Evolutionary conservation across 2,797 vertebrate genomes (phyloP).

Genomic region (Lates japonicus): DNA sequence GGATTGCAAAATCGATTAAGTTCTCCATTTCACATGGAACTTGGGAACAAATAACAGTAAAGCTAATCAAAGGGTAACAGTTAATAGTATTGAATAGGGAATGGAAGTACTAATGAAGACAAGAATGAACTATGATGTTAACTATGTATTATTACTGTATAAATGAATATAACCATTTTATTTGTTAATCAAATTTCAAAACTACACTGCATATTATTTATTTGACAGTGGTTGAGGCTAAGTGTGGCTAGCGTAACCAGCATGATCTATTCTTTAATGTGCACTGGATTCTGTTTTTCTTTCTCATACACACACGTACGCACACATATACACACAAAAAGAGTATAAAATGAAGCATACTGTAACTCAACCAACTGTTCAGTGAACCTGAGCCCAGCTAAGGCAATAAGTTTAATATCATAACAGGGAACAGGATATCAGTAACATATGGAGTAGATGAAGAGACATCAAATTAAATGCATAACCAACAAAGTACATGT

Average conservation of each 20-base stretch:
- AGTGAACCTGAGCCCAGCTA: conserved; percentile 29
- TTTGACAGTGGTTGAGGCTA: background rate
- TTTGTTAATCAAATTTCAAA: background rate
- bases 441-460: conserved; percentile 23
- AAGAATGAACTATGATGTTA: background rate
- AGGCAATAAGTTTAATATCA: conserved; percentile 22
- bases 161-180: background rate
- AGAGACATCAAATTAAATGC: conserved; percentile 18
- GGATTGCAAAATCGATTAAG: too few relatives aligned
- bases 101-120: background rate
- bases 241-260: conserved; percentile 8
- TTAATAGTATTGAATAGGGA: background rate
- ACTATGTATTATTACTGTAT: background rate
- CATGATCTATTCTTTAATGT: conserved; percentile 15
- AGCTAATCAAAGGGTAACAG: too few relatives aligned
- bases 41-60: background rate
- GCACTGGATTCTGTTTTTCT: background rate
- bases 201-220: background rate
- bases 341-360: conserved; percentile 12
- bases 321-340: conserved; percentile 4
- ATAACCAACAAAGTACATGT: conserved; percentile 17
- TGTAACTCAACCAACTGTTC: conserved; percentile 14
- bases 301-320: background rate
- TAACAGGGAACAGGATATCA: conserved; percentile 25
- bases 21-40: background rate